Evolutionary conservation across 1,140 invertebrate genomes (phyloP), one percentile per base, ranked within the genome.

Genomic region (Apocrypta bakeri): DNA sequence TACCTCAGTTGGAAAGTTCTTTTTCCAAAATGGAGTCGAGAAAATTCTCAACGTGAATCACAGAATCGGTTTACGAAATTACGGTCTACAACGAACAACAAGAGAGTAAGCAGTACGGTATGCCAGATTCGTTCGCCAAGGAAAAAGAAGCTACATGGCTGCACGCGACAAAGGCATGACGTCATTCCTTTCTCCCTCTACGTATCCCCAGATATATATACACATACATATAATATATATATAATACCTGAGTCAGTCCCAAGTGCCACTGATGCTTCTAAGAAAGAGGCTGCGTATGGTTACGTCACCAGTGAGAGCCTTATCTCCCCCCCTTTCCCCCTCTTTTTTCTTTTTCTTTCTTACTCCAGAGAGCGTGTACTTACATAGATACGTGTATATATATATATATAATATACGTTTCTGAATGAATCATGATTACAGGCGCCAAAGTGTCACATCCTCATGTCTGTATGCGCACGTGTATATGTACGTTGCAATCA

Each of bases 201-300:
- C n/a, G n/a, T n/a, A n/a, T n/a, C n/a, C n/a, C n/a, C n/a, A n/a
- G 12, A 21, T 37, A 0, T 25, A 56, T 17, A 21, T 33, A 69
- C 17, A 3, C 12, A 66, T 1, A 56, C 14, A 31, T 8, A 27
- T 9, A 29, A 4, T 8, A 2, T 12, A 11, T 66, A 12, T 64
- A 64, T 64, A 64, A 17, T 61, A 79, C 78, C 78, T 72, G 78
- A 79, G 78, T 79, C 78, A 79, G 77, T 17, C 21, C 63, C 40
- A 4, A 79, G 68, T 72, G 78, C 48, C 12, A 12, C 40, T 6
- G 48, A 56, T 61, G 68, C 68, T 72, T 79, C 78, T n/a, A 14
- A 17, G 68, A 72, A 63, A 27, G 42, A 72, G 48, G 63, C 40
- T 56, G 17, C 2, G 2, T 2, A 0, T 2, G 1, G 68, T 79